Conservation (phyloP, 1,140 invertebrate species). For the Anagrus nilaparvatae region DNA sequence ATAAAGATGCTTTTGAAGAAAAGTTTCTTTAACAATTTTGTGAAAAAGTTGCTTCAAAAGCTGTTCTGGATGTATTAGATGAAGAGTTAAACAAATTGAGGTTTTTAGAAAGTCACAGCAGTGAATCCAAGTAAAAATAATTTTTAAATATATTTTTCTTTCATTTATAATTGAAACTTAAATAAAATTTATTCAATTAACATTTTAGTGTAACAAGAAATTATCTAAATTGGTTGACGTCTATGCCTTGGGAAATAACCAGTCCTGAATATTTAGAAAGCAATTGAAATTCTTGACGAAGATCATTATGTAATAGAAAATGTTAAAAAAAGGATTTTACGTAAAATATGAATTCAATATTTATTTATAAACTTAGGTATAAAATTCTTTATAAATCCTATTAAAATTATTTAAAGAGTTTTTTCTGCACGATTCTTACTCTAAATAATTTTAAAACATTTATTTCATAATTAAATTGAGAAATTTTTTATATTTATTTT, state of each 20-base stretch:
- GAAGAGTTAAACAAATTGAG: slow-evolving; percentile 94
- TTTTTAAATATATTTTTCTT: slow-evolving; percentile 6
- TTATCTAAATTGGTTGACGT: slow-evolving; percentile 98
- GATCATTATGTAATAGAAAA: slow-evolving; percentile 99
- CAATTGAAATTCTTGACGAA: slow-evolving; percentile 81
- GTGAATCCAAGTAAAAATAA: slow-evolving; percentile 85
- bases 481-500: slow-evolving; percentile 10
- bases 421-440: too few relatives aligned
- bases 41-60: slow-evolving; percentile 76
- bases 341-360: slow-evolving; percentile 27
- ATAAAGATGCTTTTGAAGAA: slow-evolving; percentile 97
- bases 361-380: neutral
- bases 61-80: slow-evolving; percentile 90
- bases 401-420: neutral
- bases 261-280: slow-evolving; percentile 84
- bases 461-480: neutral
- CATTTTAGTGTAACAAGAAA: slow-evolving; percentile 80
- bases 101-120: slow-evolving; percentile 95
- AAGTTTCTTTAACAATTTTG: slow-evolving; percentile 88
- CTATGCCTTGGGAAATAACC: slow-evolving; percentile 92
- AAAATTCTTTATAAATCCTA: neutral
- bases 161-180: slow-evolving; percentile 4
- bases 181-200: slow-evolving; percentile 4
- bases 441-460: neutral
- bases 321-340: slow-evolving; percentile 94